A percentile compares a stretch with the other conserved stretches of the same genome.
phyloP scores from a whole-genome alignment of 1,140 invertebrate genomes.

The Nephila pilipes region DNA sequence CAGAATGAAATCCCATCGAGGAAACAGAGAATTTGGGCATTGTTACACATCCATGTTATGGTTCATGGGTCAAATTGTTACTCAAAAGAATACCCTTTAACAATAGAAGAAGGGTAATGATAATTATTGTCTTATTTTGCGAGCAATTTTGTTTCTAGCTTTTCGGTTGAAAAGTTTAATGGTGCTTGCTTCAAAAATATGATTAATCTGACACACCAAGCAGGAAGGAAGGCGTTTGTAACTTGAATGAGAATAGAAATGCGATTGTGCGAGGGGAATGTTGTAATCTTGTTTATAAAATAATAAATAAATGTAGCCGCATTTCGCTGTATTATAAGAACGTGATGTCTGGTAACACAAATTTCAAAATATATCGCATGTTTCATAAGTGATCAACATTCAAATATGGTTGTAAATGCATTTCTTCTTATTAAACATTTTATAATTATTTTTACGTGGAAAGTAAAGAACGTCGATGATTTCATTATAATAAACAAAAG shows the following conservation, averaged over 20 bases:
- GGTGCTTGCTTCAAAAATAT: not conserved
- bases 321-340: too few relatives aligned
- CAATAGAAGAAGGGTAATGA: constrained; percentile 35
- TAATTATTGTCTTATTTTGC: constrained; percentile 33
- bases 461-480: too few relatives aligned
- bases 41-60: not conserved
- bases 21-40: not conserved
- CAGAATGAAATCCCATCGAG: not conserved
- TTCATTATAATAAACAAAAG: too few relatives aligned
- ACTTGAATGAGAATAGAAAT: not conserved
- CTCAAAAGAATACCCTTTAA: not conserved
- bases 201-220: constrained; percentile 10
- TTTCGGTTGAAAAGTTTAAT: constrained; percentile 14
- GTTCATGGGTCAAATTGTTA: constrained; percentile 36
- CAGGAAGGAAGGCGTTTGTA: not conserved
- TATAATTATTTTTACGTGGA: too few relatives aligned
- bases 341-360: too few relatives aligned
- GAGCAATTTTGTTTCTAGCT: not conserved
- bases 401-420: too few relatives aligned
- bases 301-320: not conserved
- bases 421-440: too few relatives aligned
- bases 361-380: too few relatives aligned
- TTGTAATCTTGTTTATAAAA: not conserved
- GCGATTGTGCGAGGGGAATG: not conserved
- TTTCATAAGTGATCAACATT: too few relatives aligned